These are phyloP conservation scores for Zootoca vivipara DNA, from an alignment of 2,113 vertebrate species.

Conservation along the genomic window DNA sequence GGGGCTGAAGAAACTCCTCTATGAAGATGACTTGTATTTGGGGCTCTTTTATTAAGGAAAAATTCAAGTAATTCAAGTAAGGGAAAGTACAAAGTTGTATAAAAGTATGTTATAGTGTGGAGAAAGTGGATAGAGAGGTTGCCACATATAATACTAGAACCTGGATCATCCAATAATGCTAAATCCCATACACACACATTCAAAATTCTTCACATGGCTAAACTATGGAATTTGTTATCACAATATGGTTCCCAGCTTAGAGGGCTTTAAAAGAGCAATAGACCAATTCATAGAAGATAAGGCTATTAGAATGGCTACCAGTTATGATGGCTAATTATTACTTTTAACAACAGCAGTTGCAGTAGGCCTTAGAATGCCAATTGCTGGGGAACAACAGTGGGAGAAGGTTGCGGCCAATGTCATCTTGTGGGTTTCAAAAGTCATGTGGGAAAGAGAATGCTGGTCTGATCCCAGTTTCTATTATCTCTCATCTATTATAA, in stretches of 20 bases:
- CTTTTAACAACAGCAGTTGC: neutral
- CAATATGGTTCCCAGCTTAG: neutral
- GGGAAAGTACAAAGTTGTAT: too few species aligned
- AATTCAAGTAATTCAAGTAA: neutral
- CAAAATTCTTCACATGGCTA: neutral
- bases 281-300: neutral
- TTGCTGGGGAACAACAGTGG: neutral
- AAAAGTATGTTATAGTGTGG: too few species aligned
- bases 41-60: neutral
- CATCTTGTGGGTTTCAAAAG: neutral
- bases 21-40: neutral
- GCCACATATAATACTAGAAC: too few species aligned
- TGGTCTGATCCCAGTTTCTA: neutral
- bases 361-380: neutral
- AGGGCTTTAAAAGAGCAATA: neutral
- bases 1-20: neutral
- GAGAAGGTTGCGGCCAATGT: neutral
- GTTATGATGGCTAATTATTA: neutral
- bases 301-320: neutral
- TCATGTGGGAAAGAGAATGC: neutral
- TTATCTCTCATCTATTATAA: neutral
- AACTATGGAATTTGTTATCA: neutral
- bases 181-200: too few species aligned
- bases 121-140: too few species aligned
- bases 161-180: too few species aligned